These are phyloP conservation scores for Cryptosula pallasiana DNA, from an alignment of 2,888 invertebrate genomes.

Conservation along the genomic window DNA sequence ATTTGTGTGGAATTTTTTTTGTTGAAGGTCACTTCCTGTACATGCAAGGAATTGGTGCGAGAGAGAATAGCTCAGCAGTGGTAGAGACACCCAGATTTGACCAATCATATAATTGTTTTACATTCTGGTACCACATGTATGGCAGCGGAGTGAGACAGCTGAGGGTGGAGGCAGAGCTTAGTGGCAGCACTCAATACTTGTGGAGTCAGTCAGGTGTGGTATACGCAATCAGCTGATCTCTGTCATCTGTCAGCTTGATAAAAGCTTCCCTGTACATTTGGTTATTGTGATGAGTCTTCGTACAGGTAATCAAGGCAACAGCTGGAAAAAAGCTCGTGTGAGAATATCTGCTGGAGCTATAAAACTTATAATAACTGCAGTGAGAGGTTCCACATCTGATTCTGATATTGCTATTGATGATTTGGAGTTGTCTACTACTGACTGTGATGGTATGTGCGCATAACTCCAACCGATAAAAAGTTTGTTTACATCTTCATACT, in stretches of 20 bases:
- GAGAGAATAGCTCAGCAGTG: not conserved
- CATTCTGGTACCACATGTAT: constrained; percentile 22
- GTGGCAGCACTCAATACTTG: not conserved
- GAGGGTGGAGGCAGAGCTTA: not conserved
- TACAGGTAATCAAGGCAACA: constrained; percentile 11
- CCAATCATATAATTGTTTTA: constrained; percentile 8
- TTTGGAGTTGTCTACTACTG: not conserved
- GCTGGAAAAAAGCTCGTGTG: not conserved
- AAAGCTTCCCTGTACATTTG: too few species aligned
- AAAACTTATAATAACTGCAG: constrained; percentile 17
- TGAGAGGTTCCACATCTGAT: not conserved
- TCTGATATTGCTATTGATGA: constrained; percentile 16
- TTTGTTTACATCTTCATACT: too few species aligned
- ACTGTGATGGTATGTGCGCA: constrained; percentile 16
- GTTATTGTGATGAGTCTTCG: too few species aligned
- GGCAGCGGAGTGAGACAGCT: not conserved
- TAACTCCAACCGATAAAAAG: too few species aligned
- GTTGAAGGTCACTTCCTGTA: constrained; percentile 8
- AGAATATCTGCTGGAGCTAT: not conserved
- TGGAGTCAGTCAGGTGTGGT: constrained; percentile 14
- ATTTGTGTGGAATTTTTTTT: too few species aligned
- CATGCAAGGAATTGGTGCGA: not conserved
- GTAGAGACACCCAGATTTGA: constrained; percentile 14
- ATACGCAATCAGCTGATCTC: too few species aligned
- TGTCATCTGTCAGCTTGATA: too few species aligned